Evolutionary conservation across 2,113 vertebrate genomes (phyloP), one percentile per base, ranked within the genome.

Genomic region (Chamaetylas fuelleborni): DNA sequence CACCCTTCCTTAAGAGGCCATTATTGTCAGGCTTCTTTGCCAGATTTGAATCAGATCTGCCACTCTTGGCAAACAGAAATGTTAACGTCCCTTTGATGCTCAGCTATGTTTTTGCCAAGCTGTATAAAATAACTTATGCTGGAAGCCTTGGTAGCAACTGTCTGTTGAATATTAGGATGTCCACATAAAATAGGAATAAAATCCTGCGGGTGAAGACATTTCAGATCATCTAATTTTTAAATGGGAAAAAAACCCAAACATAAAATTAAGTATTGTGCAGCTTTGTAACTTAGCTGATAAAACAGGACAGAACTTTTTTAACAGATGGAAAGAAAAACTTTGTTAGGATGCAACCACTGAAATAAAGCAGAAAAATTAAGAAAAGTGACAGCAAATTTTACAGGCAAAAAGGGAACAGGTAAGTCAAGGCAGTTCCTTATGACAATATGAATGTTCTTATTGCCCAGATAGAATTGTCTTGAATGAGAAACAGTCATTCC

Each of bases 31-130:
- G 79, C 64, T 62, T 93, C 78, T 93, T 85, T 88, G 88, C 88
- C 95, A 96, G 83, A 77, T 94, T 91, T 92, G 83, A 95, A 94
- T 95, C 8, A 1, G 22, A 93, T 94, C 91, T 96, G 94, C 85
- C 93, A 92, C 42, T 93, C 91, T 71, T 95, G 82, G 86, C 93
- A 95, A 95, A 87, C 80, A 70, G 45, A 87, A 95, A 95, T 83
- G 73, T 96, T 96, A 95, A 95, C 60, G 90, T 64, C 25, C 67
- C 61, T 93, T 90, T 97, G 82, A 92, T 77, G 90, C 57, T 82
- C 64, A 69, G 61, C 62, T 61, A 19, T 76, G n/a, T 31, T 96
- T 96, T 91, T 92, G 73, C 80, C 71, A 91, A 70, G 64, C 42
- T 93, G 67, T 51, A 78, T 83, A 48, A 96, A 94, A 89, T 60